phyloP scores from a whole-genome alignment of 2,888 invertebrate genomes.

The Apodemia duryi region DNA sequence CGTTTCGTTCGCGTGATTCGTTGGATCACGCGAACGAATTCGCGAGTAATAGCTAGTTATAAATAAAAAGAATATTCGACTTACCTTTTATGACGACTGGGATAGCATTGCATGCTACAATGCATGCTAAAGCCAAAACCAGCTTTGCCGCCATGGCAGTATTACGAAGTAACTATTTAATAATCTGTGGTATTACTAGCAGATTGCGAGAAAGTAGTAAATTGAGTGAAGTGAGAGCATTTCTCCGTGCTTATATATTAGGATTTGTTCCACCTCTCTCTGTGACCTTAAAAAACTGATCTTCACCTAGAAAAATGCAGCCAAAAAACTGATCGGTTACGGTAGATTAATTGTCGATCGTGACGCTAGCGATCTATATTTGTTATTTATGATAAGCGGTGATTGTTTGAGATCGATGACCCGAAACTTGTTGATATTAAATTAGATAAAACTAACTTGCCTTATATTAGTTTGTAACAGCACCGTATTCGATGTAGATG shows the following conservation, averaged over 20 bases:
- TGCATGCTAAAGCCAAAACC: slow-evolving; percentile 52
- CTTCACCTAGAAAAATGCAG: slow-evolving; percentile 65
- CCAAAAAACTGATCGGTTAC: slow-evolving; percentile 63
- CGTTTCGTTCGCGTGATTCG: no score
- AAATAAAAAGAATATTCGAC: slow-evolving; percentile 27
- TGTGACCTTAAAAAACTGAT: slow-evolving; percentile 58
- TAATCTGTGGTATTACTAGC: no score
- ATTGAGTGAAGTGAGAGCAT: slow-evolving; percentile 72
- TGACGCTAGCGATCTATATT: slow-evolving; percentile 28
- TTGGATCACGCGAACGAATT: no score
- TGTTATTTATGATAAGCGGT: slow-evolving; percentile 26
- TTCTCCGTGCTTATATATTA: slow-evolving; percentile 71
- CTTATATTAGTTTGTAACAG: no score
- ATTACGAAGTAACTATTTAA: no score
- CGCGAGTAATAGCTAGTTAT: no score
- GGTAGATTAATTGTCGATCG: slow-evolving; percentile 53
- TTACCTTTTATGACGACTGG: slow-evolving; percentile 62
- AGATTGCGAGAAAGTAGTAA: slow-evolving; percentile 43
- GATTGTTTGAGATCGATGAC: slow-evolving; percentile 36
- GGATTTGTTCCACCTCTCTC: slow-evolving; percentile 36
- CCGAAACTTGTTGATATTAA: slow-evolving; percentile 21
- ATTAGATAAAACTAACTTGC: not conserved
- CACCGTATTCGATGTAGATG: no score
- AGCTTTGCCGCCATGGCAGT: slow-evolving; percentile 58
- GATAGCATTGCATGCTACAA: slow-evolving; percentile 56